Evolutionary conservation across 2,888 invertebrate species (phyloP).

Genomic region (Amphipoea oculea): DNA sequence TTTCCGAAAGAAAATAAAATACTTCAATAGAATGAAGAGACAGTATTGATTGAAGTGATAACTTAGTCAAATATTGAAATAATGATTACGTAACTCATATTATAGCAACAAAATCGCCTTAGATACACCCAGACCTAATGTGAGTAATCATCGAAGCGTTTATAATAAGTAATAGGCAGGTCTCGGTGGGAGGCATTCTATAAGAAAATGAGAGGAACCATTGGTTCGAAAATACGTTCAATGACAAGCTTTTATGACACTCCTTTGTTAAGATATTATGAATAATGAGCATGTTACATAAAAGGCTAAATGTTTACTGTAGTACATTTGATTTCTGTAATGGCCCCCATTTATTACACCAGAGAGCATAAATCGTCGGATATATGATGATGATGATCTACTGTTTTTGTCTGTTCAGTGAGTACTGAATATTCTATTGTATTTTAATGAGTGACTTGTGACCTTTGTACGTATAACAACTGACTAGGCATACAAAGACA

Average conservation of each 20-base stretch:
- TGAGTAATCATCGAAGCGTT: constrained; percentile 76
- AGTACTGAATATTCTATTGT: constrained; percentile 38
- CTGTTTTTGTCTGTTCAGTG: constrained; percentile 18
- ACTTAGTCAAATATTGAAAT: neutral
- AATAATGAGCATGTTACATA: constrained; percentile 51
- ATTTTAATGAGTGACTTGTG: constrained; percentile 23
- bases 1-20: neutral
- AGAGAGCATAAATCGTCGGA: constrained; percentile 6
- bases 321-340: constrained; percentile 41
- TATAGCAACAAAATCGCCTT: constrained; percentile 65
- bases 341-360: constrained; percentile 41
- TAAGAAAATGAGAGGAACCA: constrained; percentile 77
- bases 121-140: constrained; percentile 68
- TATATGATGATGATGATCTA: constrained; percentile 26
- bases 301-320: constrained; percentile 47
- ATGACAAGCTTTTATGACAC: constrained; percentile 62
- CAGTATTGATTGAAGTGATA: neutral
- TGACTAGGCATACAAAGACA: neutral
- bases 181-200: constrained; percentile 73
- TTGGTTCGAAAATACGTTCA: constrained; percentile 75
- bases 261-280: constrained; percentile 57
- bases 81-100: constrained; percentile 19
- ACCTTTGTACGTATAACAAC: neutral
- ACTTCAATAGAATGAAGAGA: neutral
- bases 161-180: constrained; percentile 71